Evolutionary conservation across 2,888 invertebrate species (phyloP), one percentile per base, ranked within the genome.

Genomic region (Hartigia nigra): DNA sequence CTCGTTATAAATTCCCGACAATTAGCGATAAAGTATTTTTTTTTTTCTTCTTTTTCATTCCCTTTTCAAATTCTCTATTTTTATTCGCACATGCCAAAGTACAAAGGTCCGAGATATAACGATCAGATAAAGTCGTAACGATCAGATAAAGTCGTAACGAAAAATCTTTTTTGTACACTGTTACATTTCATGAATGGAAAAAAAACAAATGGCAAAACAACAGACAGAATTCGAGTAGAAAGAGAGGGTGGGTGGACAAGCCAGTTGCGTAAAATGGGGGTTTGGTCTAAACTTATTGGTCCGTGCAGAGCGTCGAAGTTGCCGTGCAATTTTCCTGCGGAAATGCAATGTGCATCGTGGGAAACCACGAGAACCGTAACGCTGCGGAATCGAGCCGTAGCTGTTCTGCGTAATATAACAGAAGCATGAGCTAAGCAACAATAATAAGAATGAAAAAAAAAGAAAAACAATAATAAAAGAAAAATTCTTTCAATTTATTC

Each of bases 31-130:
- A 76, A 14, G 76, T 76, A 75, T 80, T 79, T 84, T 80, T 77
- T 55, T 55, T 9, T 23, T 23, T 55, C 23, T 37, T 23, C 4
- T 9, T 55, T 23, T 5, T 23, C 55, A 23, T 55, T 23, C 55
- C 23, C 55, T 0, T 1, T 9, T 9, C 23, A 9, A 55, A 23
- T 23, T 55, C 55, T 55, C 55, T 2, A 2, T 23, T 23, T 23
- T 55, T 23, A 9, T 23, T 55, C 9, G 69, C 77, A 78, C 74
- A 55, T 37, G 75, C 75, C 69, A 79, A 85, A 81, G 81, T 76
- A 81, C 78, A 81, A 82, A 82, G 77, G 76, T 31, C 23, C 69
- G 72, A 72, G 76, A 75, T 82, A 84, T 83, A 80, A 81, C 74
- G 77, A 74, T 79, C 80, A n/a, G n/a, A n/a, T n/a, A n/a, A n/a